Evolutionary conservation across 2,797 vertebrate species (phyloP).

Genomic region (Bradypus variegatus): DNA sequence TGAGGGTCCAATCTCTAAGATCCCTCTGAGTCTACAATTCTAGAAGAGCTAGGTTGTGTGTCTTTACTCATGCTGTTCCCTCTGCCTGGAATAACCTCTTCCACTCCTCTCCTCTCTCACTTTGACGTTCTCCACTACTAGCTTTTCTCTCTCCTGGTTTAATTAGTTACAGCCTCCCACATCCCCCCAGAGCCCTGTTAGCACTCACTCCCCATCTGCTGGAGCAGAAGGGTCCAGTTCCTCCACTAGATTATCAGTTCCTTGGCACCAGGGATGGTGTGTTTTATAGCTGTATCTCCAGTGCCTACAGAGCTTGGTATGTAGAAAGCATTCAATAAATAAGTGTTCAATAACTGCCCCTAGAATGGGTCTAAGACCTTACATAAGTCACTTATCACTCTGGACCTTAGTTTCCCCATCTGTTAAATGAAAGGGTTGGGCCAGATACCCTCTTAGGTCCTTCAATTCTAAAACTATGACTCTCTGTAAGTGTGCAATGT

Average conservation of each 20-base stretch:
- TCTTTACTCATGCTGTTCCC: not conserved
- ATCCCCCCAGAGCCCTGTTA: not conserved
- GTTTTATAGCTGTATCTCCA: not conserved
- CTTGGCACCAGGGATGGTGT: not conserved
- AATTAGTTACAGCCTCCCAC: not conserved
- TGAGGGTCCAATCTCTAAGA: not conserved
- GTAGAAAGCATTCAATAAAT: not conserved
- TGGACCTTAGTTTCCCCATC: not conserved
- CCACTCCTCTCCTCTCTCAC: not conserved
- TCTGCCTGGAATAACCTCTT: constrained; percentile 4
- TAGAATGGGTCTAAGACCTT: not conserved
- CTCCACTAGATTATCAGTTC: not conserved
- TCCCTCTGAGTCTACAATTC: not conserved
- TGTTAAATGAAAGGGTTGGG: not conserved
- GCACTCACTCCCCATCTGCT: not conserved
- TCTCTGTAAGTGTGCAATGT: not conserved
- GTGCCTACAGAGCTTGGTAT: not conserved
- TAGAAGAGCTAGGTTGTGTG: not conserved
- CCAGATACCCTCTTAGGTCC: not conserved
- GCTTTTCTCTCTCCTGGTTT: not conserved
- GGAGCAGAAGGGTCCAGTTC: not conserved
- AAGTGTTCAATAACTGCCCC: not conserved
- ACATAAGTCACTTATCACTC: not conserved
- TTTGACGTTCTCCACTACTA: constrained; percentile 4
- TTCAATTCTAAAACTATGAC: not conserved